Evolutionary conservation across 2,888 invertebrate species (phyloP), one percentile per base, ranked within the genome.

Genomic region (Neoscelio sp.): DNA sequence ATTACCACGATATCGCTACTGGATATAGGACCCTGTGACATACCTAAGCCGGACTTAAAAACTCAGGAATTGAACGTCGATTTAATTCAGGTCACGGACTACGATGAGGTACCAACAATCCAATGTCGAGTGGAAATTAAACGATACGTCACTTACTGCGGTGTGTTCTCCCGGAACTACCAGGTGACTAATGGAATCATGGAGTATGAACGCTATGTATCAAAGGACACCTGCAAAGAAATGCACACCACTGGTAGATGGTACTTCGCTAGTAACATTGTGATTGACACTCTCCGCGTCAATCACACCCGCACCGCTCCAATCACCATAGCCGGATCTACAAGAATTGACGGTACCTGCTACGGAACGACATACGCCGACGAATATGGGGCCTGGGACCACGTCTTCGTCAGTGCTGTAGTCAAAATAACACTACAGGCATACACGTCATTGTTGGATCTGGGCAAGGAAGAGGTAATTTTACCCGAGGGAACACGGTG

Each of bases 401-500:
- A 48, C 6, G 62, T 64, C 1, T 48, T 65, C 28, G 64, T 65
- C 2, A 33, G 20, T 1, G 35, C 13, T 5, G 10, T 46, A 1
- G n/a, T 48, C 2, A 10, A 1, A 7, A 18, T 62, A 1, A 62
- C 20, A 0, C 13, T 62, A n/a, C 8, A 12, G n/a, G 4, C 33
- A 2, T 20, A 8, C 7, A 35, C 2, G 0, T 23, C 35, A 5
- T 4, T 26, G 0, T 15, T 12, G 1, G 38, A 48, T n/a, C 6
- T 23, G 2, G 15, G 4, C 2, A 23, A 38, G 5, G 13, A 10
- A 0, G 26, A 50, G 17, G 2, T 64, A 4, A 26, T 30, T 1
- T 6, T 65, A 2, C 15, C 23, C 0, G 44, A 54, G 6, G 67
- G 56, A 7, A 35, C 46, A 2, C 15, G 76, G n/a, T 33, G 78